phyloP scores from a whole-genome alignment of 2,797 vertebrate species.

The Oreonectes daqikongensis region DNA sequence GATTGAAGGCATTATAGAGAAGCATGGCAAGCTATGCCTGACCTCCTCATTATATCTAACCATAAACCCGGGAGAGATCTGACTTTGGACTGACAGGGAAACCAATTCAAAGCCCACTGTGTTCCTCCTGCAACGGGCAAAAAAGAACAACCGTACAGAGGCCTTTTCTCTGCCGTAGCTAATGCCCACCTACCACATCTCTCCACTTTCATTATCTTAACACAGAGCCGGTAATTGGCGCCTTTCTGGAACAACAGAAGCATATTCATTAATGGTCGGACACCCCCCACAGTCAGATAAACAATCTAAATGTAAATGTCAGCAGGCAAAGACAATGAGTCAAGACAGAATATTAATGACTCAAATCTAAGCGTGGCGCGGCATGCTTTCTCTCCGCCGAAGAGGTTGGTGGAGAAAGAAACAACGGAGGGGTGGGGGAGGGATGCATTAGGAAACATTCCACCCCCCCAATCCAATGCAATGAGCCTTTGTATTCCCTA shows the following conservation, averaged over 20 bases:
- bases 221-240: constrained; percentile 67
- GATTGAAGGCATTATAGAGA: constrained; percentile 3
- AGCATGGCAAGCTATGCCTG: background rate
- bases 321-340: constrained; percentile 66
- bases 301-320: constrained; percentile 76
- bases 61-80: background rate
- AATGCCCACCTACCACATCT: constrained; percentile 51
- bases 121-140: constrained; percentile 1
- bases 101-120: background rate
- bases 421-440: constrained; percentile 26
- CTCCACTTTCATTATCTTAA: constrained; percentile 56
- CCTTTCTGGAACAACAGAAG: constrained; percentile 65
- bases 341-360: constrained; percentile 70
- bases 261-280: constrained; percentile 64
- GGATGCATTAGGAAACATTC: constrained; percentile 4
- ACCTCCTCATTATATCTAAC: constrained; percentile 37
- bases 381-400: constrained; percentile 28
- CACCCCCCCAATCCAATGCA: background rate
- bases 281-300: constrained; percentile 57
- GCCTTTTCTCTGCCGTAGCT: constrained; percentile 42
- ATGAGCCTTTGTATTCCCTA: constrained; percentile 6
- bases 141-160: constrained; percentile 38
- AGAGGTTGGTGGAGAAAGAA: constrained; percentile 15
- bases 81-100: constrained; percentile 11
- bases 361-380: constrained; percentile 40